Evolutionary conservation across 64 coral and sea anemone species (phyloP), one percentile per base, ranked within the genome.

Genomic region (Trachythela sp.): DNA sequence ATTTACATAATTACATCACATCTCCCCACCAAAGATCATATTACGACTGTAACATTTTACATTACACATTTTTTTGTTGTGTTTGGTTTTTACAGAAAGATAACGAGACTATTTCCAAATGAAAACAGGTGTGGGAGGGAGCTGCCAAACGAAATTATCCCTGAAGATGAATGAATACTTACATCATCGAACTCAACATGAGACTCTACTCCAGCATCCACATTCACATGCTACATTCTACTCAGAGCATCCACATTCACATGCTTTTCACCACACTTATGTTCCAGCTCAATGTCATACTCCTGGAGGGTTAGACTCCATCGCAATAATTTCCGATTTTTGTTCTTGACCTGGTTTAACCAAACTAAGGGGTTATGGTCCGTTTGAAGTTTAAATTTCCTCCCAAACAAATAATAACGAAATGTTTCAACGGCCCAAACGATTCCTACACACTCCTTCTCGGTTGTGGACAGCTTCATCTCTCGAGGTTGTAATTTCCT

Each of bases 361-460:
- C 87, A 88, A 20, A 88, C 42, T 11, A 45, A 45, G 11, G 42
- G 42, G 42, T 45, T 45, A 45, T 45, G 42, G 11, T 45, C 42
- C 87, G 40, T 68, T 68, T 87, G 86, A 60, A 87, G 48, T 30
- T 17, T 54, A 60, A 87, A 87, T 59, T 87, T 40, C 56, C 54
- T 32, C 27, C 86, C 86, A 50, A 36, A 87, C 48, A 87, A 36
- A 60, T 87, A 87, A 34, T 36, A 32, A 52, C 85, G 72, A 31
- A 90, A 85, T 15, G 54, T 20, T 85, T 90, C 48, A 39, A 90
- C 52, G 26, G 89, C 89, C 89, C 89, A 90, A n/a, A 90, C 89
- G 17, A 90, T 85, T 42, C 20, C 89, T 88, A 88, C 39, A 24
- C 52, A 58, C 13, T 88, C 68, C 15, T 88, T 52, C 60, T 40